Conservation (phyloP, 1,140 invertebrate species). For the Brachionus rubens region DNA sequence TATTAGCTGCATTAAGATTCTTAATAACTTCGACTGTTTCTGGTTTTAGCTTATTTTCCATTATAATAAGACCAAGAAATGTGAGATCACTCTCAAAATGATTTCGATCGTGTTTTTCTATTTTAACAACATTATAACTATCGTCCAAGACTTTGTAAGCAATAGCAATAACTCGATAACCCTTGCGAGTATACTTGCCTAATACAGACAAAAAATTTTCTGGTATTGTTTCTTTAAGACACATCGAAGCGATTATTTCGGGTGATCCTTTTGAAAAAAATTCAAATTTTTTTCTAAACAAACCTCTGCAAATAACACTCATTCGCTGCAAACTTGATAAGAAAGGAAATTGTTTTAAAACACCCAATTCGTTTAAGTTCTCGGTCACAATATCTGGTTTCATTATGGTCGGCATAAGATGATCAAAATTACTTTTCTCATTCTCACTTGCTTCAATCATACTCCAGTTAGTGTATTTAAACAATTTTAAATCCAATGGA, state of each 20-base stretch:
- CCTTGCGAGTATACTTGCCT: slow-evolving; percentile 60
- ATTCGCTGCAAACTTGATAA: slow-evolving; percentile 82
- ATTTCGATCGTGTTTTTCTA: slow-evolving; percentile 56
- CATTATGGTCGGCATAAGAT: slow-evolving; percentile 74
- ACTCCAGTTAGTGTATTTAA: slow-evolving; percentile 63
- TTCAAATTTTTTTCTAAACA: slow-evolving; percentile 68
- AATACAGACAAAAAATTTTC: slow-evolving; percentile 56
- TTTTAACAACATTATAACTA: slow-evolving; percentile 53
- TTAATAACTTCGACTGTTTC: slow-evolving; percentile 76
- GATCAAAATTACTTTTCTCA: slow-evolving; percentile 74
- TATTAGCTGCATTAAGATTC: slow-evolving; percentile 73
- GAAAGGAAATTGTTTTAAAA: slow-evolving; percentile 88
- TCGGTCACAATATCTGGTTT: slow-evolving; percentile 55
- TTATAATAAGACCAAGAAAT: slow-evolving; percentile 81
- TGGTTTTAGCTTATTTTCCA: slow-evolving; percentile 87
- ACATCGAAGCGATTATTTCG: slow-evolving; percentile 75
- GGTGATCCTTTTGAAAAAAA: slow-evolving; percentile 89
- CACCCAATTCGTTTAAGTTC: slow-evolving; percentile 65
- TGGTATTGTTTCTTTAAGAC: slow-evolving; percentile 66
- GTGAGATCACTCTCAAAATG: slow-evolving; percentile 74
- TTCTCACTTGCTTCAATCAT: slow-evolving; percentile 64
- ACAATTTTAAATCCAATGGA: slow-evolving; percentile 82
- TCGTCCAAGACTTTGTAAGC: slow-evolving; percentile 53
- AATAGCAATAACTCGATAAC: slow-evolving; percentile 62
- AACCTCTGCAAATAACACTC: slow-evolving; percentile 74